Evolutionary conservation across 1,140 invertebrate species (phyloP).

Genomic region (Heliconius congener): DNA sequence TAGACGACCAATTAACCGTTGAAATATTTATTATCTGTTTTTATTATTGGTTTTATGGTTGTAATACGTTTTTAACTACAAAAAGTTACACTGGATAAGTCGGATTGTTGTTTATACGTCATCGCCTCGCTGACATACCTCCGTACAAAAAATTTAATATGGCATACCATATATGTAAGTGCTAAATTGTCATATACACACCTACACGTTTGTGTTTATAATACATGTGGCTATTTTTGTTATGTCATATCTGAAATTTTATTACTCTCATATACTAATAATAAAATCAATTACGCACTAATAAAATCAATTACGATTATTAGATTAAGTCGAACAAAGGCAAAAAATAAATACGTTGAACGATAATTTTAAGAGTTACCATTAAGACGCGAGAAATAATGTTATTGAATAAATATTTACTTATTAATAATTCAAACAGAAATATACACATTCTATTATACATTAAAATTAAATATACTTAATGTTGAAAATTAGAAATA

Average conservation of each 20-base stretch:
- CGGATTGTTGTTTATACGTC: constrained; percentile 8
- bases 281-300: not conserved
- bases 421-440: not conserved
- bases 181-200: not conserved
- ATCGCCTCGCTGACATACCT: not conserved
- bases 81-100: not conserved
- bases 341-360: not conserved
- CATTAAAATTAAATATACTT: not conserved
- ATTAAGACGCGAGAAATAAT: not conserved
- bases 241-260: not conserved
- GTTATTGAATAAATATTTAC: not conserved
- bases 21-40: not conserved
- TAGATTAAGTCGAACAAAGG: not conserved
- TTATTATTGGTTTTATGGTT: not conserved
- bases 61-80: not conserved
- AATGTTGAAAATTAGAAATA: not conserved
- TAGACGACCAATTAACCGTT: constrained; percentile 5
- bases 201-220: not conserved
- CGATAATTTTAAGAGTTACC: not conserved
- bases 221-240: not conserved
- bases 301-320: constrained; percentile 1
- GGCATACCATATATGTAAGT: not conserved
- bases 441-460: not conserved
- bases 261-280: not conserved
- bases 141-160: not conserved